Evolutionary conservation across 2,797 vertebrate genomes (phyloP).

Genomic region (Morelia viridis): DNA sequence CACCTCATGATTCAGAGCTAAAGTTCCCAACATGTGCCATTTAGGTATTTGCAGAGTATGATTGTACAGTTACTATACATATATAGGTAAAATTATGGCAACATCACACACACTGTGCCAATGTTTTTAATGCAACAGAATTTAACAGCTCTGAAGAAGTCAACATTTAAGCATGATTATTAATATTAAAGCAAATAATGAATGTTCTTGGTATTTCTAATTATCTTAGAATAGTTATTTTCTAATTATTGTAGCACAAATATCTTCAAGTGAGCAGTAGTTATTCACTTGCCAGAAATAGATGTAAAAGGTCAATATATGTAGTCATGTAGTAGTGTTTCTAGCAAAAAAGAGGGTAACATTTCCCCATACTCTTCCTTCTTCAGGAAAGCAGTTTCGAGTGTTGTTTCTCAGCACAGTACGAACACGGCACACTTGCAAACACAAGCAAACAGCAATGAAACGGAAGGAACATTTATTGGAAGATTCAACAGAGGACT

Average conservation of each 20-base stretch:
- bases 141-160: rapidly evolving
- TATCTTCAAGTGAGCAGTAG: constrained; percentile 33
- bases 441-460: constrained; percentile 98
- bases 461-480: constrained; percentile 97
- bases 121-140: constrained; percentile 23
- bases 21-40: neutral
- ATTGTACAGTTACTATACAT: neutral
- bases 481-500: constrained; percentile 96
- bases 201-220: constrained; percentile 59
- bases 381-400: constrained; percentile 94
- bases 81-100: neutral
- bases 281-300: constrained; percentile 31
- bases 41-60: neutral
- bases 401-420: constrained; percentile 98
- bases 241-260: constrained; percentile 62
- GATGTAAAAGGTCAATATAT: constrained; percentile 33
- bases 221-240: constrained; percentile 47
- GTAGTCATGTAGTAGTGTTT: constrained; percentile 20
- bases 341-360: constrained; percentile 43
- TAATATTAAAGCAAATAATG: constrained; percentile 30
- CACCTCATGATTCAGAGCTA: neutral
- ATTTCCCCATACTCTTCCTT: constrained; percentile 37
- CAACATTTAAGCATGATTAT: constrained; percentile 38
- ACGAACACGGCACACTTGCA: constrained; percentile 95
- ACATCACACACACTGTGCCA: neutral